Base-by-base conservation (phyloP, 2,888 invertebrate species). In the Nephrotoma appendiculata region DNA sequence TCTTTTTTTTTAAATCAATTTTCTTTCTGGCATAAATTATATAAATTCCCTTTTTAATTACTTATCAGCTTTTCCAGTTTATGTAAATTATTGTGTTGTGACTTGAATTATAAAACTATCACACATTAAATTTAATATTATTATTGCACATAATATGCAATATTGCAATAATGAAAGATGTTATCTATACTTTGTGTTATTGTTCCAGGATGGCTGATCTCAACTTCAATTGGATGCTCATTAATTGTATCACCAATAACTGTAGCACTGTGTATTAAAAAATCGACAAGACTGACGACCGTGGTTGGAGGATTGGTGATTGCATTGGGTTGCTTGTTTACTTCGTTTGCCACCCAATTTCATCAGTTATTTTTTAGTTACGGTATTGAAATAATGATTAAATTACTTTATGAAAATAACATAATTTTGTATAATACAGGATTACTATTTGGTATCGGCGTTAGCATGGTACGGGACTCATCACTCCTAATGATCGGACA, bases 351-450 rank as follows among this genome's bases (percentile, higher is more conserved):
- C 87, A 95, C 96, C 87, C 96, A 97, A 92, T 96, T 96, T 90
- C 96, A 97, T 92, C 97, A 97, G 91, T 93, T 97, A 87, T 96
- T 96, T 93, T 96, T 97, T 94, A 96, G 96, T 92, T 97, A 96
- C 89, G 93, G 93, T 93, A 86, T 4, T 48, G n/a, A 2, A 48
- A 2, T 12, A 48, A 3, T 15, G 19, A 71, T 71, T 71, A 19
- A 71, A 71, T 48, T 48, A 48, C 48, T 48, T 48, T 48, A 1
- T n/a, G 12, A 42, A 15, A 83, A 15, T 43, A 85, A 44, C 42
- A 15, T 86, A 86, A 42, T 87, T 86, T 19, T 31, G 1, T 31
- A 31, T 31, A 31, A 31, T 84, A 57, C 84, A 93, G 94, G 94
- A 86, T 94, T 94, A 86, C 94, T 94, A 87, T 94, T 94, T 84